Conservation (phyloP, 2,113 vertebrate species). For the Lontra canadensis region DNA sequence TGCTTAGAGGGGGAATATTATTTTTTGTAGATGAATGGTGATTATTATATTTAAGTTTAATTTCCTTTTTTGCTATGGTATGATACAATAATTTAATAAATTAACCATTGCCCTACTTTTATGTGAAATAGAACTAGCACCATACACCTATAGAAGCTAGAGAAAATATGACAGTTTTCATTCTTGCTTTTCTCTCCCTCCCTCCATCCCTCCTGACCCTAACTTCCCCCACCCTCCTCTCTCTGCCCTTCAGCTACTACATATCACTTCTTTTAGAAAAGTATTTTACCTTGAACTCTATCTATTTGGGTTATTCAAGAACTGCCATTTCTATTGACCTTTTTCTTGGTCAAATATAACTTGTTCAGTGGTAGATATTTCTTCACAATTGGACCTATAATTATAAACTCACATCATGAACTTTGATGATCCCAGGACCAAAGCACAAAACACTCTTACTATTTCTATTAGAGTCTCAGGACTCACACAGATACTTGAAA, state of each 20-base stretch:
- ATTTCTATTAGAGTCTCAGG: neutral
- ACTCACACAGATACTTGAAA: neutral
- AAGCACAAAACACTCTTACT: neutral
- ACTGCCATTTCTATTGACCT: neutral
- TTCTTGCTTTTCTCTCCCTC: neutral
- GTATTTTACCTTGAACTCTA: neutral
- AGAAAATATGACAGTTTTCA: neutral
- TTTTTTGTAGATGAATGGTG: neutral
- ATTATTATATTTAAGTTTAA: neutral
- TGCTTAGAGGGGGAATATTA: neutral
- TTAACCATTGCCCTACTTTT: neutral
- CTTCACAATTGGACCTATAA: neutral
- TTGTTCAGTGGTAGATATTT: neutral
- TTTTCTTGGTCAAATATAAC: neutral
- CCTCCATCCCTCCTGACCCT: neutral
- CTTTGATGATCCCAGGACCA: neutral
- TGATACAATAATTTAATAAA: neutral
- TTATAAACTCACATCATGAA: neutral
- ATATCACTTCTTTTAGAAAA: neutral
- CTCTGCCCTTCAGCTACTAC: neutral
- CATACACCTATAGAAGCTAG: too few relatives aligned
- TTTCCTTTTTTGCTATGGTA: neutral
- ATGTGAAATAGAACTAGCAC: rapidly evolving
- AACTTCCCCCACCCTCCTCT: neutral
- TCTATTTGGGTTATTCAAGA: neutral